phyloP scores from a whole-genome alignment of 2,888 invertebrate genomes.

The Caradrina kadenii region DNA sequence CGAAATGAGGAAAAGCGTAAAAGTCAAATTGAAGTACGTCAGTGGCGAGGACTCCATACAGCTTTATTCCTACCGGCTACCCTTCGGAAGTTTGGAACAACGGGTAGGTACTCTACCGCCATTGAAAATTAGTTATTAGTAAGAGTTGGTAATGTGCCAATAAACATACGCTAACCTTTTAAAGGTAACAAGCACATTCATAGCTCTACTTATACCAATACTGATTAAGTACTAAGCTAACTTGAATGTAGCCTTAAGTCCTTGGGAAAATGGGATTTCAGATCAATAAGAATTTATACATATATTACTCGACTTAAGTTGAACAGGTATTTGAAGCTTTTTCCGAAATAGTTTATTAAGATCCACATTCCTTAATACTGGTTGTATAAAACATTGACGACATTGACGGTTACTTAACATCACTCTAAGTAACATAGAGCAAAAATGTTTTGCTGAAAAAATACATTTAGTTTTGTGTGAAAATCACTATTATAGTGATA shows the following conservation, averaged over 20 bases:
- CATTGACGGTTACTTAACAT: background rate
- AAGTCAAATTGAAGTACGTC: too few relatives aligned
- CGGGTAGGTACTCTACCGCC: too few relatives aligned
- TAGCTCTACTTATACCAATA: constrained; percentile 39
- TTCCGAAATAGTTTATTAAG: too few relatives aligned
- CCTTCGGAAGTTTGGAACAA: background rate
- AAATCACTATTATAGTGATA: too few relatives aligned
- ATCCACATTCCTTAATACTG: too few relatives aligned
- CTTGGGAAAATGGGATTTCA: constrained; percentile 12
- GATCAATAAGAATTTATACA: background rate
- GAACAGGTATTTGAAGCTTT: background rate
- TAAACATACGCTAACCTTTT: constrained; percentile 31
- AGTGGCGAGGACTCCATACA: too few relatives aligned
- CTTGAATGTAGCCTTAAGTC: constrained; percentile 29
- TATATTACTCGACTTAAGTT: background rate
- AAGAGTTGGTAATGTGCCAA: constrained; percentile 14
- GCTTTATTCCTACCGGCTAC: too few relatives aligned
- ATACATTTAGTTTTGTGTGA: too few relatives aligned
- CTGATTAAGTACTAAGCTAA: constrained; percentile 27
- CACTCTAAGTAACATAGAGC: too few relatives aligned
- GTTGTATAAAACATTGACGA: too few relatives aligned
- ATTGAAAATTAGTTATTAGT: too few relatives aligned
- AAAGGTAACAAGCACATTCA: constrained; percentile 30
- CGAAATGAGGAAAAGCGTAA: background rate
- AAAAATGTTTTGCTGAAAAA: too few relatives aligned